Evolutionary conservation across 2,888 invertebrate genomes (phyloP), one percentile per base, ranked within the genome.

Genomic region (Acronicta alni): DNA sequence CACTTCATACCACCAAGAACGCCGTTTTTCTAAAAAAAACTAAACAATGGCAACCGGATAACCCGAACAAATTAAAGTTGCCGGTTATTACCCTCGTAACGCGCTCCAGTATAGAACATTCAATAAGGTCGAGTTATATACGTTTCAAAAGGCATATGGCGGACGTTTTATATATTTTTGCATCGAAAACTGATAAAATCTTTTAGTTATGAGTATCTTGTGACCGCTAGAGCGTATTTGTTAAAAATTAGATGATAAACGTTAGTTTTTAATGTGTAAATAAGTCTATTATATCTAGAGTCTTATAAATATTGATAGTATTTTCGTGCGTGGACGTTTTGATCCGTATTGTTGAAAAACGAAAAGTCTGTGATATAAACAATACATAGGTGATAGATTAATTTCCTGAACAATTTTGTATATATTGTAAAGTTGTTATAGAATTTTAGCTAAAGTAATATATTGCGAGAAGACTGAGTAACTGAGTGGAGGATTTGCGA

Each of bases 291-390:
- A 88, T 91, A 91, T 88, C 86, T 91, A 89, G 89, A 90, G 88
- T 91, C 89, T 87, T 93, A 91, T 92, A 93, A 89, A 91, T 94
- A 94, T 91, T 91, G 91, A 89, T 90, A 92, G 90, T 93, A 93
- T 94, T 92, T 93, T 93, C 89, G 90, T 93, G 93, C 91, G 94
- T 94, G 94, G 94, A 93, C 93, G 93, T 94, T 94, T 95, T 94
- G 89, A 93, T 92, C 91, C 94, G 92, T 94, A 93, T 94, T 93
- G 94, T 94, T 94, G 92, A 93, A 93, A 94, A 94, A 94, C 94
- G 95, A 95, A 94, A 94, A 94, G 94, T 95, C 95, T 95, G 95
- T 95, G 95, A 95, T 95, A 95, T 95, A 95, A 95, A 94, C 94
- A 94, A 92, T 93, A 93, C 89, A 82, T 94, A 93, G 91, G 88